These are phyloP conservation scores for Callopanchax toddi DNA, from an alignment of 2,113 vertebrate genomes.

Conservation along the genomic window DNA sequence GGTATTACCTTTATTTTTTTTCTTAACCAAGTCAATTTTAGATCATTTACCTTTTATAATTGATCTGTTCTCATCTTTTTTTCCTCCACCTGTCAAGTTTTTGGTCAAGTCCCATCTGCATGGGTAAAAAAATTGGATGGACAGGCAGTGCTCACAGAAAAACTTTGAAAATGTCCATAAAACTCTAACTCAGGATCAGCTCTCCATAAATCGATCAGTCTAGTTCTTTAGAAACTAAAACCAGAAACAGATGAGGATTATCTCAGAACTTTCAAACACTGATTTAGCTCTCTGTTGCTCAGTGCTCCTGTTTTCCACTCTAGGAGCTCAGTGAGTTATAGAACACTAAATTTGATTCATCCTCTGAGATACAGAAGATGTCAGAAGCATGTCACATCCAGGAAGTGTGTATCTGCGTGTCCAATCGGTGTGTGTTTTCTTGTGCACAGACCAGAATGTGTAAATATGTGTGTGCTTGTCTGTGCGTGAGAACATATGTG, in stretches of 20 bases:
- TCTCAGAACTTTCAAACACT: constrained; percentile 2
- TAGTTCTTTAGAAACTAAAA: background rate
- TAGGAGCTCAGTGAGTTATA: background rate
- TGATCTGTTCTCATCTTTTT: no score
- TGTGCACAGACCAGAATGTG: constrained; percentile 9
- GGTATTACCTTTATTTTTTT: no score
- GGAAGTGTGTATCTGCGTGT: constrained; percentile 11
- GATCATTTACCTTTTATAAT: no score
- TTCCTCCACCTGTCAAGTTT: no score
- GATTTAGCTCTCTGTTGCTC: background rate
- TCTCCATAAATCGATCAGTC: background rate
- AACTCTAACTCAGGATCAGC: background rate
- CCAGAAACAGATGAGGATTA: background rate
- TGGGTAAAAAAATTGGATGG: background rate
- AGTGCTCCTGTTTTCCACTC: constrained; percentile 4
- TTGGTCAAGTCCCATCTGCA: no score
- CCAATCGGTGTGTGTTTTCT: constrained; percentile 7
- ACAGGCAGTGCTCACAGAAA: no score
- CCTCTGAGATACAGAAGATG: constrained; percentile 5
- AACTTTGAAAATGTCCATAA: background rate
- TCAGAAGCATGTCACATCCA: constrained; percentile 47
- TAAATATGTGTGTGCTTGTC: constrained; percentile 40
- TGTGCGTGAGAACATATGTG: constrained; percentile 44
- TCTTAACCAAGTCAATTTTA: no score
- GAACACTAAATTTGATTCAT: constrained; percentile 11